Conservation (phyloP, 2,797 vertebrate genomes). For the Chaetophractus vellerosus region DNA sequence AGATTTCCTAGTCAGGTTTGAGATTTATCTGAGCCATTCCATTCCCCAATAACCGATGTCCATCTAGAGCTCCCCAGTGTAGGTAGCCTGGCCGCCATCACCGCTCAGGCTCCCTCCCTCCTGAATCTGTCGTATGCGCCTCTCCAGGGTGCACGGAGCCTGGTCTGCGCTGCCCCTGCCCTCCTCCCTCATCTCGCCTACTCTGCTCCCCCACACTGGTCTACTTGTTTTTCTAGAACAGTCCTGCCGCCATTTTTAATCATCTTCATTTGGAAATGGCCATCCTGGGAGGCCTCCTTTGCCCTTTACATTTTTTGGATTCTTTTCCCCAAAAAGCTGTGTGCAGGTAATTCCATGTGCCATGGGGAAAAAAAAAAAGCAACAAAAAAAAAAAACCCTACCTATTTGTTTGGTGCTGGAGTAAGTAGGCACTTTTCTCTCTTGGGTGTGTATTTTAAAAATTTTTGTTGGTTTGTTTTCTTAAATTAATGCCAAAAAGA, state of each 20-base stretch:
- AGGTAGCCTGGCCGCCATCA: not conserved
- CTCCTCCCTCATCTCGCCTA: not conserved
- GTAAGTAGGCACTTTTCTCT: slow-evolving; percentile 90
- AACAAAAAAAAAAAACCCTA: no score
- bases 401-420: slow-evolving; percentile 91
- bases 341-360: slow-evolving; percentile 91
- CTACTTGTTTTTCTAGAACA: not conserved
- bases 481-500: slow-evolving; percentile 91
- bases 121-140: not conserved
- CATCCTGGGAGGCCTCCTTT: slow-evolving; percentile 81
- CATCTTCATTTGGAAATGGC: slow-evolving; percentile 62
- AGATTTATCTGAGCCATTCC: not conserved
- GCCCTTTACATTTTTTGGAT: slow-evolving; percentile 84
- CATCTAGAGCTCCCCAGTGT: not conserved
- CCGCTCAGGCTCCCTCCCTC: not conserved
- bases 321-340: slow-evolving; percentile 82
- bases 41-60: not conserved
- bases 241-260: not conserved
- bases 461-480: slow-evolving; percentile 81
- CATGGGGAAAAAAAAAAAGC: slow-evolving; percentile 75
- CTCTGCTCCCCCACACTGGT: fast-evolving
- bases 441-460: slow-evolving; percentile 91
- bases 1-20: not conserved
- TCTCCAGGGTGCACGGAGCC: not conserved
- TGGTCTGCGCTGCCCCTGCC: not conserved